A percentile compares a stretch with the other conserved stretches of the same genome.
phyloP scores from a whole-genome alignment of 2,797 vertebrate genomes.

The Labroides dimidiatus region DNA sequence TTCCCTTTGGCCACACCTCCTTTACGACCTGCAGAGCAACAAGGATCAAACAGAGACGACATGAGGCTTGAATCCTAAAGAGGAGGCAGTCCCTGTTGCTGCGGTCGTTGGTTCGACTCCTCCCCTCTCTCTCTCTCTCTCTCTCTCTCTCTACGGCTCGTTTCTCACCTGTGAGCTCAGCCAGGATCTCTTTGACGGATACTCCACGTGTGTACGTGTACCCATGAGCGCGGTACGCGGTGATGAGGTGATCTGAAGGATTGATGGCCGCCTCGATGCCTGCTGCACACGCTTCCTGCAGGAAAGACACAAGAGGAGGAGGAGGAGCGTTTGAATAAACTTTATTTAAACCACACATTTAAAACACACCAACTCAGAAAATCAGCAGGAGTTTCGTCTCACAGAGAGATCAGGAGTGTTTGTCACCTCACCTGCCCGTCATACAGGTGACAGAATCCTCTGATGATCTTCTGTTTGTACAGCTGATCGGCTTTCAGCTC shows the following conservation, averaged over 20 bases:
- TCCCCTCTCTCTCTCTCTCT: too few species aligned
- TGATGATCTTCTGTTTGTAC: slow-evolving; percentile 98
- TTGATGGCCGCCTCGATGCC: slow-evolving; percentile 92
- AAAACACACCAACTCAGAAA: too few species aligned
- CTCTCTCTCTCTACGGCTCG: too few species aligned
- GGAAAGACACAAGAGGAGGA: background rate
- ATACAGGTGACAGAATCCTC: slow-evolving; percentile 96
- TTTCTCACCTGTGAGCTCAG: slow-evolving; percentile 92
- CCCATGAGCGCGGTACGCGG: slow-evolving; percentile 92
- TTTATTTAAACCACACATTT: too few species aligned
- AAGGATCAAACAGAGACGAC: fast-evolving
- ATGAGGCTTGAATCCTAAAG: too few species aligned
- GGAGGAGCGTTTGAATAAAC: too few species aligned
- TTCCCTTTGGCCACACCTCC: slow-evolving; percentile 94
- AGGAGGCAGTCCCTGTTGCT: too few species aligned
- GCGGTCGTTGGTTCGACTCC: too few species aligned
- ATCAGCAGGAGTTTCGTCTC: too few species aligned
- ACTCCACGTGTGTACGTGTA: slow-evolving; percentile 92
- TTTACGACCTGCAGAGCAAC: slow-evolving; percentile 82
- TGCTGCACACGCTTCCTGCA: slow-evolving; percentile 94
- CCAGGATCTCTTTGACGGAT: slow-evolving; percentile 88
- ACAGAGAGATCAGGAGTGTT: too few species aligned
- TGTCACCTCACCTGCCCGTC: slow-evolving; percentile 88
- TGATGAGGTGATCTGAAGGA: slow-evolving; percentile 93
- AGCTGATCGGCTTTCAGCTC: slow-evolving; percentile 97